Base-by-base conservation (phyloP, 2,113 vertebrate species). In the Oreotragus oreotragus region DNA sequence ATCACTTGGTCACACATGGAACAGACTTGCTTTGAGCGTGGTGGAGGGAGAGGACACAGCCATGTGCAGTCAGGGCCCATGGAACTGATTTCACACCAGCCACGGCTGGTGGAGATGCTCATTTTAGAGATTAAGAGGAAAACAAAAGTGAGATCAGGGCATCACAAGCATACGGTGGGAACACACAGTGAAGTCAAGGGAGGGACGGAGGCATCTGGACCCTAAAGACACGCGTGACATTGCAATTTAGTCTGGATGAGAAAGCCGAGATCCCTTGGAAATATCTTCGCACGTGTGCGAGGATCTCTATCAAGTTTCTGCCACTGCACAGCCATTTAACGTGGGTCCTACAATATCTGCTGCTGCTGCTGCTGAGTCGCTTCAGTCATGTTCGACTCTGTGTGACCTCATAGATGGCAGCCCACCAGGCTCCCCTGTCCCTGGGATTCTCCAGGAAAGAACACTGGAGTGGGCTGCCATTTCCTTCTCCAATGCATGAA, bases 111-210 rank as follows among this genome's bases (percentile, higher is more conserved):
- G 70, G 96, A 97, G 64, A 57, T 4, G 0, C n/a, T 70, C 39
- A 80, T 88, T 84, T 47, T 90, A 55, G 83, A 96, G 96, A 97
- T 88, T 45, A 96, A 93, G 17, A 85, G 49, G 90, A 96, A 97
- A 97, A 90, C 73, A 47, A 83, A 86, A 64, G 84, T 2, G 43
- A 93, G 88, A 53, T 62, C 7, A 19, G 87, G 58, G 51, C 90
- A 25, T 86, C 84, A 28, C 13, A 49, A 96, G 43, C 92, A 57
- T n/a, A 21, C 4, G 39, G 85, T 62, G 47, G 98, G 97, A 94
- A 6, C 0, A 7, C 86, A 60, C 62, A 55, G 39, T 8, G 80
- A 94, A 83, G 64, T 84, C 87, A 53, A 70, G 3, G 49, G 58
- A 53, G 86, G 88, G 62, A 5, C 0, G 2, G 73, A 90, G 77